Conservation (phyloP, 2,113 vertebrate genomes). For the Mesembrinibis cayennensis region DNA sequence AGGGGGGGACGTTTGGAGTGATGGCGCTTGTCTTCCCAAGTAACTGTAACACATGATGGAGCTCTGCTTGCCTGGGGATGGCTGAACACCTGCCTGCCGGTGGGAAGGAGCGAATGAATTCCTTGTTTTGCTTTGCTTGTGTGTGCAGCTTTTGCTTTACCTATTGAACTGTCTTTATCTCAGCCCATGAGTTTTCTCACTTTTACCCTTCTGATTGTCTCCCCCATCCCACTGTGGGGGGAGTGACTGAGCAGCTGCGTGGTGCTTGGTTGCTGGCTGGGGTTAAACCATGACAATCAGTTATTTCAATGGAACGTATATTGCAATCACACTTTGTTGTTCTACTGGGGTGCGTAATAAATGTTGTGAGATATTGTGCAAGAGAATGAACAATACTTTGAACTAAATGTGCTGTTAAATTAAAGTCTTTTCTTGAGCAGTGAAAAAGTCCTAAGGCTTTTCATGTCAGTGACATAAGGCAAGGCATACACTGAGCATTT, state of each 20-base stretch:
- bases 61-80: no score
- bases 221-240: background rate
- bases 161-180: no score
- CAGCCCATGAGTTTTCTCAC: background rate
- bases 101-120: no score
- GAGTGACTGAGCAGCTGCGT: no score
- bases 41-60: accelerated
- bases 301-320: background rate
- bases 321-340: background rate
- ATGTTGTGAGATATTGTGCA: background rate
- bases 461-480: slow-evolving; percentile 6
- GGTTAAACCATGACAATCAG: background rate
- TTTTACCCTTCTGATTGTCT: background rate
- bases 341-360: background rate
- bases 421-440: slow-evolving; percentile 31
- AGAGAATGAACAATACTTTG: slow-evolving; percentile 44
- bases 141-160: no score
- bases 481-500: background rate
- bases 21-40: no score
- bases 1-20: no score
- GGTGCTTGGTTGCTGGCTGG: background rate
- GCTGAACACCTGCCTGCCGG: no score
- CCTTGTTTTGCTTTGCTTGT: no score
- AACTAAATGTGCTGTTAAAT: slow-evolving; percentile 56
- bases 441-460: slow-evolving; percentile 34